Percentiles rank a stretch among this genome's conserved stretches.
phyloP scores from a whole-genome alignment of 2,113 vertebrate species.

The Abramis brama region DNA sequence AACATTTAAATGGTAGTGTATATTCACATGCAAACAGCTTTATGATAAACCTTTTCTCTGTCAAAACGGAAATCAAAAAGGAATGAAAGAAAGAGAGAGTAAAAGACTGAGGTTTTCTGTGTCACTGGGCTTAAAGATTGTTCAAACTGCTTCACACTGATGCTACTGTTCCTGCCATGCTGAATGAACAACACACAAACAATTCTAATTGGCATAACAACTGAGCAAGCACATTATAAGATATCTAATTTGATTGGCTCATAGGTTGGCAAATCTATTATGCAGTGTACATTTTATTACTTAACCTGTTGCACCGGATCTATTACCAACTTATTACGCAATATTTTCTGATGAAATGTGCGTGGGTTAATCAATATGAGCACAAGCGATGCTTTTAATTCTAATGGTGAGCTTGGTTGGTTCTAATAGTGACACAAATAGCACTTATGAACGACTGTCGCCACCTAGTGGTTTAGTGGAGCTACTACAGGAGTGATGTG shows the following conservation, averaged over 20 bases:
- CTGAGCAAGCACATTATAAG: neutral
- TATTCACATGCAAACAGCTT: neutral
- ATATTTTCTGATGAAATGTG: neutral
- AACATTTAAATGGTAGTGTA: neutral
- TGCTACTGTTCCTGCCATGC: constrained; percentile 1
- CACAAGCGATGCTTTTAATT: neutral
- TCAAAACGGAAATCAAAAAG: neutral
- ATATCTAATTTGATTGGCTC: neutral
- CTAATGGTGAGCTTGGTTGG: neutral
- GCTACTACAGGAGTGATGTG: neutral
- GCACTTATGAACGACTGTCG: constrained; percentile 27
- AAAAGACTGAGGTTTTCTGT: neutral
- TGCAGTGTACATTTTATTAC: neutral
- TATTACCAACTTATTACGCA: neutral
- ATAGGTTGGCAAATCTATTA: neutral
- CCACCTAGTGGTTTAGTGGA: constrained; percentile 19
- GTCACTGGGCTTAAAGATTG: neutral
- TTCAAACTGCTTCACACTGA: neutral
- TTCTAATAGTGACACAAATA: neutral
- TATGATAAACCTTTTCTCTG: neutral
- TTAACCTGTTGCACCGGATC: neutral
- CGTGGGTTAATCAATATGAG: neutral
- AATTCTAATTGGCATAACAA: neutral
- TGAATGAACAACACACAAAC: neutral
- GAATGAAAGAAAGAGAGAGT: neutral